Conservation (phyloP, 1,140 invertebrate genomes). For the Drosophila virilis region DNA sequence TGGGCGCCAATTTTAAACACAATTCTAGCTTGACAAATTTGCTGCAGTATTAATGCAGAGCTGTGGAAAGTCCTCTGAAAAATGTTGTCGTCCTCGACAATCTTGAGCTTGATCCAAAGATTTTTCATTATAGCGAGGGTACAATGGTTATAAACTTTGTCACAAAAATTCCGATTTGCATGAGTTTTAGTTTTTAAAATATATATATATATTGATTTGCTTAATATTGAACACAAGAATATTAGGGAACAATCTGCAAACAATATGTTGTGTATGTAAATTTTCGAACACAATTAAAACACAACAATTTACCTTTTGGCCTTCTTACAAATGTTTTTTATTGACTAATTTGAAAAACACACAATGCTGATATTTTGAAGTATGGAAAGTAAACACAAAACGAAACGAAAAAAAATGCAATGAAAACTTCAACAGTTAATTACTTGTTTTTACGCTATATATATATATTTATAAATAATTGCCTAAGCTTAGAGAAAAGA, state of each 20-base stretch:
- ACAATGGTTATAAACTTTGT: too few relatives aligned
- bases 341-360: conserved; percentile 72
- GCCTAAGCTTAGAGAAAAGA: conserved; percentile 71
- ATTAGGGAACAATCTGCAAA: too few relatives aligned
- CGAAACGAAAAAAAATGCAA: conserved; percentile 61
- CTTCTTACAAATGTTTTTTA: conserved; percentile 71
- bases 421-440: conserved; percentile 74
- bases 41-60: too few relatives aligned
- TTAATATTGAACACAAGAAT: too few relatives aligned
- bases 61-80: too few relatives aligned
- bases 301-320: conserved; percentile 54
- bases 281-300: conserved; percentile 3
- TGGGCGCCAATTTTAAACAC: conserved; percentile 6
- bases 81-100: too few relatives aligned
- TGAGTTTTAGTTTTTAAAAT: not conserved
- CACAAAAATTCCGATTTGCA: not conserved
- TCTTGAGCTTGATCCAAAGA: too few relatives aligned
- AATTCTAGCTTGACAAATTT: too few relatives aligned
- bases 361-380: conserved; percentile 73
- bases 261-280: not conserved
- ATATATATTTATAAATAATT: conserved; percentile 74
- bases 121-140: too few relatives aligned
- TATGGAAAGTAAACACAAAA: conserved; percentile 63
- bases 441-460: conserved; percentile 72
- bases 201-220: too few relatives aligned